A percentile compares a stretch with the other conserved stretches of the same genome.
Evolutionary conservation across 2,888 invertebrate species (phyloP).

Genomic region (Dryobota labecula): DNA sequence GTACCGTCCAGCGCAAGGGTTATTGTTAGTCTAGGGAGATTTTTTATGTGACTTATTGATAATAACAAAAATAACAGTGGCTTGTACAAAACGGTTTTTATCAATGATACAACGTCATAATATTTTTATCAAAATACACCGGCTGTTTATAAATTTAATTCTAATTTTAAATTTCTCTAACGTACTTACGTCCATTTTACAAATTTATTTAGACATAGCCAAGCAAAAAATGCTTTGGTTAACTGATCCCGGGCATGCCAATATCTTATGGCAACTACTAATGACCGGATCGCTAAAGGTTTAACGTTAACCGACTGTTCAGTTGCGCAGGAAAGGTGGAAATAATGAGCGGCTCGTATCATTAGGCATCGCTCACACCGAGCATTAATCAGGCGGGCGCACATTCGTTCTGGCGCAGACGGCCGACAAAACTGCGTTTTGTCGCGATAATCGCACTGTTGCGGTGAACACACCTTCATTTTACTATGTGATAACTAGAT

Average conservation of each 20-base stretch:
- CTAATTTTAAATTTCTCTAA: not conserved
- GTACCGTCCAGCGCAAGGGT: slow-evolving; percentile 41
- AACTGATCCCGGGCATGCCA: not conserved
- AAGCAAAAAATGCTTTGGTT: not conserved
- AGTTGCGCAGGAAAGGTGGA: slow-evolving; percentile 24
- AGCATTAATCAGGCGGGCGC: slow-evolving; percentile 43
- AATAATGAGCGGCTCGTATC: slow-evolving; percentile 23
- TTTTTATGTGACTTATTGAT: too few relatives aligned
- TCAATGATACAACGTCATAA: not conserved
- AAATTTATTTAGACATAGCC: not conserved
- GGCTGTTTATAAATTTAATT: not conserved
- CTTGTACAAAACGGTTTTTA: slow-evolving; percentile 17
- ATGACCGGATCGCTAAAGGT: slow-evolving; percentile 28
- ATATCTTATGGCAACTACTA: slow-evolving; percentile 9
- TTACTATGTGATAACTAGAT: slow-evolving; percentile 23
- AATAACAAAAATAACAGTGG: slow-evolving; percentile 35
- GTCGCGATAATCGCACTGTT: slow-evolving; percentile 27
- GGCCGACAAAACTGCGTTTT: slow-evolving; percentile 46
- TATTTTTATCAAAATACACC: not conserved
- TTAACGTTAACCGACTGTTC: slow-evolving; percentile 16
- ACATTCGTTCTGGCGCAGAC: slow-evolving; percentile 23
- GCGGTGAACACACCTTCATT: slow-evolving; percentile 8
- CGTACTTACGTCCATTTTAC: not conserved
- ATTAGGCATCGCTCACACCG: slow-evolving; percentile 38
- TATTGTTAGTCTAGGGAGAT: too few relatives aligned